Evolutionary conservation across 2,888 invertebrate species (phyloP).

Genomic region (Gari tellinella): DNA sequence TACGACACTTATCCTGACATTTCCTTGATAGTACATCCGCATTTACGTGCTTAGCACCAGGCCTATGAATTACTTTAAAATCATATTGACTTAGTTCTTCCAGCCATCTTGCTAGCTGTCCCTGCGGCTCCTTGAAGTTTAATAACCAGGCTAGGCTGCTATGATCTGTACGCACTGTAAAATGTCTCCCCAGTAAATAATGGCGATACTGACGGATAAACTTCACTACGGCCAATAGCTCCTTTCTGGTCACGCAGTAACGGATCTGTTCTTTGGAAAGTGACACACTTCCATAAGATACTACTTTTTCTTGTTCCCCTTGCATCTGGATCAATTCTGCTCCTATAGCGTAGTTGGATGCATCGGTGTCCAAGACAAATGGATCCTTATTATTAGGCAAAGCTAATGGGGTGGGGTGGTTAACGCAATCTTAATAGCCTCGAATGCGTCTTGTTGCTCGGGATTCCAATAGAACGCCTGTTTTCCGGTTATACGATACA

Average conservation of each 20-base stretch:
- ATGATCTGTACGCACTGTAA: slow-evolving; percentile 60
- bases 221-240: slow-evolving; percentile 47
- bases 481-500: background rate
- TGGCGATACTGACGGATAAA: slow-evolving; percentile 50
- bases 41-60: slow-evolving; percentile 27
- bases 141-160: slow-evolving; percentile 43
- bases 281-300: slow-evolving; percentile 48
- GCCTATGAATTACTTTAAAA: slow-evolving; percentile 13
- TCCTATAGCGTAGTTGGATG: slow-evolving; percentile 48
- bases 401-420: background rate
- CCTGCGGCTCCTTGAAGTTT: too few species aligned
- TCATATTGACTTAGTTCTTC: slow-evolving; percentile 28
- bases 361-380: slow-evolving; percentile 10
- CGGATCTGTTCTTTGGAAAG: slow-evolving; percentile 40
- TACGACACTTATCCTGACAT: too few species aligned
- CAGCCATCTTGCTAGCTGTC: too few species aligned
- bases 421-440: background rate
- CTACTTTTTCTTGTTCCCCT: slow-evolving; percentile 44
- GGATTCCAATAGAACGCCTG: background rate
- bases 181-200: too few species aligned
- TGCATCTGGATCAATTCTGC: slow-evolving; percentile 51
- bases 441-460: slow-evolving; percentile 1
- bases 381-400: background rate
- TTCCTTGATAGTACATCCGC: slow-evolving; percentile 30
- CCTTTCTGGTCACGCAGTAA: too few species aligned